Base-by-base conservation (phyloP, 2,888 invertebrate genomes). In the Thera obeliscata region DNA sequence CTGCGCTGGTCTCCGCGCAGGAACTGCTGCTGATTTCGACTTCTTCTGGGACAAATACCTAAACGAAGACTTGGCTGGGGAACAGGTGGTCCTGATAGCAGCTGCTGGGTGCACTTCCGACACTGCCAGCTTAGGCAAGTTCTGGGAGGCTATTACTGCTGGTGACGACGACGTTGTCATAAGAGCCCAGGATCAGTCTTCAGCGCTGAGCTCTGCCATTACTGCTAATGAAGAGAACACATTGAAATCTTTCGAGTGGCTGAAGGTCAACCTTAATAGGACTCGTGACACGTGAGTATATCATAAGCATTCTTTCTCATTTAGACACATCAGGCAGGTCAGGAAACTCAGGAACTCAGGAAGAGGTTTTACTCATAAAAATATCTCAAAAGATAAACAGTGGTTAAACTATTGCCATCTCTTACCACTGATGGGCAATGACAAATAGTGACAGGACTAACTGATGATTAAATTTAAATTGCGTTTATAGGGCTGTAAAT, bases 21-120 rank as follows among this genome's bases (percentile, higher is more conserved):
- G 96, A 0, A 89, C 86, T 0, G 86, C 90, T 35, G 83, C 83
- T 0, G 96, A 97, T 71, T 98, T 96, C 94, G 81, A 95, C 5
- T 95, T 91, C 76, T 92, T 96, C 73, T 96, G 96, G 95, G 76
- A 90, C 3, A 94, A 94, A 66, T 97, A 95, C 81, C 81, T 92
- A 48, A 79, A 77, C 0, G 94, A 95, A 60, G 94, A 95, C 41
- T 90, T 96, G 4, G 95, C 96, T 1, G 94, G 95, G 2, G 97
- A 97, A 82, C 94, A 96, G 78, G 90, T 94, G 0, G 91, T 95
- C 1, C 94, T 98, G 76, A 88, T 97, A 22, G 85, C 86, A 46
- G 94, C 95, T 0, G 93, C 98, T 61, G 96, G 96, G 0, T 97
- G 97, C 77, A 95, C 96, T 0, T 90, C 86, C 57, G 86, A 95